Percentiles rank a stretch among this genome's conserved stretches.
Evolutionary conservation across 2,888 invertebrate species (phyloP).

Genomic region (Cephus runcator): DNA sequence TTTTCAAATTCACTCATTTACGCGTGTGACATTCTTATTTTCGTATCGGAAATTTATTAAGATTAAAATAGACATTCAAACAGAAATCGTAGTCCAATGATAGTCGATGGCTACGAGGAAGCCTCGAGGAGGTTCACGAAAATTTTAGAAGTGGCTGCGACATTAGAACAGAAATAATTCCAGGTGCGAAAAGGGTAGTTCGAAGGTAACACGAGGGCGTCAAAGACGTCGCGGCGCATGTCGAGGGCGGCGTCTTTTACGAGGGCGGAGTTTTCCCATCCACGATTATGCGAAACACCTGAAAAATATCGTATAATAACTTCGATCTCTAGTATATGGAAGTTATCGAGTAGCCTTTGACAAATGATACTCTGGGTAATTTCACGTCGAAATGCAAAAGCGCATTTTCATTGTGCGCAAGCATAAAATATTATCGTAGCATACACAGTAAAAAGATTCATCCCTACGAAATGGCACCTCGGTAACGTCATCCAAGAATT

Average conservation of each 20-base stretch:
- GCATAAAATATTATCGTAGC: neutral
- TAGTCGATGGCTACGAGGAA: neutral
- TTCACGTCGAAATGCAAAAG: slow-evolving; percentile 8
- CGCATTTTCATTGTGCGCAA: slow-evolving; percentile 2
- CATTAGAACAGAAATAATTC: neutral
- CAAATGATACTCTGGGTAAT: slow-evolving; percentile 12
- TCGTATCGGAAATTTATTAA: neutral
- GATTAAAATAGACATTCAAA: neutral
- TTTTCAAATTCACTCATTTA: slow-evolving; percentile 1
- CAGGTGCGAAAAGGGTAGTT: slow-evolving; percentile 32
- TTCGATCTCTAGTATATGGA: slow-evolving; percentile 3
- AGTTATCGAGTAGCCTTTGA: slow-evolving; percentile 18
- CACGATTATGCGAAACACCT: slow-evolving; percentile 15
- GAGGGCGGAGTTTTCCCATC: slow-evolving; percentile 48
- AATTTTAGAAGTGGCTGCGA: neutral
- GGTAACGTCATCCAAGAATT: neutral
- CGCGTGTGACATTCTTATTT: neutral
- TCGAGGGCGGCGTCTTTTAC: slow-evolving; percentile 41
- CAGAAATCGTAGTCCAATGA: neutral
- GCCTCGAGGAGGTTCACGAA: neutral
- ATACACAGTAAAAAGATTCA: neutral
- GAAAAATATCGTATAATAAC: slow-evolving; percentile 12
- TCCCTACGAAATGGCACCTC: neutral
- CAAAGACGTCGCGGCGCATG: slow-evolving; percentile 44
- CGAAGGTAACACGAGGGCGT: slow-evolving; percentile 3